These are phyloP conservation scores for Tolypeutes matacus DNA, from an alignment of 2,797 vertebrate genomes.

Conservation along the genomic window DNA sequence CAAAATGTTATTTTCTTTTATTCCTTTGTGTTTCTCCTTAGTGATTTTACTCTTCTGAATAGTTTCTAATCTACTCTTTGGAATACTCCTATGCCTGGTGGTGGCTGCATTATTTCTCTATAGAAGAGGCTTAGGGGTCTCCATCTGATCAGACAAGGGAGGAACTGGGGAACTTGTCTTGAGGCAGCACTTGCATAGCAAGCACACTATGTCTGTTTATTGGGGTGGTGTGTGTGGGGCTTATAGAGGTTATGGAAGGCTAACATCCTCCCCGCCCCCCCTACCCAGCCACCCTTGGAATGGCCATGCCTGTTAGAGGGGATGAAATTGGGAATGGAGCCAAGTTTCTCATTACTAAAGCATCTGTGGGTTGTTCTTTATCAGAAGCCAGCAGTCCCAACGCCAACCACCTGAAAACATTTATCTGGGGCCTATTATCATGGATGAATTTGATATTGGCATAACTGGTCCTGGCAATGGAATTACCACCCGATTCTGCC, in stretches of 20 bases:
- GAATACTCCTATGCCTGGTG: not conserved
- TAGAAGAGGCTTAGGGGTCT: not conserved
- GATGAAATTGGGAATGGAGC: conserved; percentile 40
- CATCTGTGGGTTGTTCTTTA: conserved; percentile 40
- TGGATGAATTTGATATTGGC: not conserved
- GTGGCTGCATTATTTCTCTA: not conserved
- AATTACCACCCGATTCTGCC: not conserved
- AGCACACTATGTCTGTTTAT: not conserved
- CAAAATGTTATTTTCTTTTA: not conserved
- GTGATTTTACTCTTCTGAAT: not conserved
- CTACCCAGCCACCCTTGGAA: not conserved
- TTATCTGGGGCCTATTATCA: not conserved
- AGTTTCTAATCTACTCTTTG: conserved; percentile 53
- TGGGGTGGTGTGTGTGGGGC: not conserved
- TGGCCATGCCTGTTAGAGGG: not conserved
- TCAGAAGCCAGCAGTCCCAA: not conserved
- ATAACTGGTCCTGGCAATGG: not conserved
- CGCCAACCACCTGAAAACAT: conserved; percentile 13
- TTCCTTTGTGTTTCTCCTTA: conserved; percentile 7
- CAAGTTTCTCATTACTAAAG: conserved; percentile 53
- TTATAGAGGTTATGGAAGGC: not conserved
- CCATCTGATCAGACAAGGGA: not conserved
- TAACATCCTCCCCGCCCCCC: too few species aligned
- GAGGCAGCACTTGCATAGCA: not conserved
- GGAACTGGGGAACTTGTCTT: not conserved